phyloP scores from a whole-genome alignment of 1,140 invertebrate genomes.

The Hirudo medicinalis region DNA sequence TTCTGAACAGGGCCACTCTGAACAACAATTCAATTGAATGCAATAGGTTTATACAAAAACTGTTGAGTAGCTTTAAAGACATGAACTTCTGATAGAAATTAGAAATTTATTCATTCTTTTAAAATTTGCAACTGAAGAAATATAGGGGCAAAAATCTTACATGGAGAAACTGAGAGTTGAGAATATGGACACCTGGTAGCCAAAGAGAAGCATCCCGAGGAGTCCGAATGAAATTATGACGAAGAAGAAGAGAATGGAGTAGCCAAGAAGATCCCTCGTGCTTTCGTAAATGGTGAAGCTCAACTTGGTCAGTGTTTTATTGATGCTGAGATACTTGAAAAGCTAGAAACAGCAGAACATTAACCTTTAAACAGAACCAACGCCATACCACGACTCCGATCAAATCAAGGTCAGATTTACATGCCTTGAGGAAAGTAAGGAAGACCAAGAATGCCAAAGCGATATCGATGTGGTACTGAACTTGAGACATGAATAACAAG shows the following conservation, averaged over 20 bases:
- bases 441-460: slow-evolving; percentile 2
- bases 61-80: too few species aligned
- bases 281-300: background rate
- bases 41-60: too few species aligned
- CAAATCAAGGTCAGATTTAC: background rate
- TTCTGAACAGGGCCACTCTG: slow-evolving; percentile 7
- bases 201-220: background rate
- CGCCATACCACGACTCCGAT: background rate
- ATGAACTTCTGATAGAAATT: too few species aligned
- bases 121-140: background rate
- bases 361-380: too few species aligned
- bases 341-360: background rate
- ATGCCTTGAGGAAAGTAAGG: background rate
- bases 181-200: slow-evolving; percentile 9
- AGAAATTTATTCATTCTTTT: too few species aligned
- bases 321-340: slow-evolving; percentile 16
- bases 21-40: too few species aligned
- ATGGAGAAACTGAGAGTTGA: slow-evolving; percentile 3
- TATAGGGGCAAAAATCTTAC: background rate
- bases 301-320: slow-evolving; percentile 3
- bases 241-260: slow-evolving; percentile 11
- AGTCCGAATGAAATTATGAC: slow-evolving; percentile 3
- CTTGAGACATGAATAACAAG: background rate
- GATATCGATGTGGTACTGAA: background rate
- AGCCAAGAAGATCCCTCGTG: background rate